Conservation (phyloP, 2,888 invertebrate genomes). For the Tinea trinotella region DNA sequence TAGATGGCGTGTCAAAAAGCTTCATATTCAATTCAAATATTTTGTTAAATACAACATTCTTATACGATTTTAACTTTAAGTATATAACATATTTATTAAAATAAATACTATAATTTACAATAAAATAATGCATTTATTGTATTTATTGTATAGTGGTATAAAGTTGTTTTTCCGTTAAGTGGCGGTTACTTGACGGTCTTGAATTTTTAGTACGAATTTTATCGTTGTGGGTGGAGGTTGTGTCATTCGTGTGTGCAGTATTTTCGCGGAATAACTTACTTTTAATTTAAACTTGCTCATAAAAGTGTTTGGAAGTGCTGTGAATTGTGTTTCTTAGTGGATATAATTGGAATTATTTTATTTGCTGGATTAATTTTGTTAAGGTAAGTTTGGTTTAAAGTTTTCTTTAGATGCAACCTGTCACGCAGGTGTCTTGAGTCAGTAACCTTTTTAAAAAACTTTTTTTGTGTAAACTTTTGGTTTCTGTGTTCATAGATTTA, state of each 20-base stretch:
- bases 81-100: too few species aligned
- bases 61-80: too few species aligned
- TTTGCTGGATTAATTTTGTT: constrained; percentile 24
- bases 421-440: constrained; percentile 61
- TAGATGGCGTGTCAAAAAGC: too few species aligned
- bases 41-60: too few species aligned
- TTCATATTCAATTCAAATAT: too few species aligned
- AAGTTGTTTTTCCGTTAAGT: too few species aligned
- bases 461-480: not conserved
- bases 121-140: too few species aligned
- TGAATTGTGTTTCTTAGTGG: constrained; percentile 32
- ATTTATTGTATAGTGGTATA: too few species aligned
- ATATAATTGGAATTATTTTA: constrained; percentile 26
- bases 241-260: not conserved
- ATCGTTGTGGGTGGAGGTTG: constrained; percentile 30
- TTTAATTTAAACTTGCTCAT: constrained; percentile 39
- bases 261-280: constrained; percentile 54
- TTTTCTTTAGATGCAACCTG: constrained; percentile 56
- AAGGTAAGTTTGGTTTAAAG: constrained; percentile 40
- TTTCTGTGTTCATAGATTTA: constrained; percentile 2
- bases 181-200: too few species aligned
- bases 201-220: too few species aligned
- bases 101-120: too few species aligned
- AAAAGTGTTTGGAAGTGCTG: constrained; percentile 35
- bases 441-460: constrained; percentile 20